phyloP scores from a whole-genome alignment of 1,140 invertebrate genomes.

The Callitettix versicolor region DNA sequence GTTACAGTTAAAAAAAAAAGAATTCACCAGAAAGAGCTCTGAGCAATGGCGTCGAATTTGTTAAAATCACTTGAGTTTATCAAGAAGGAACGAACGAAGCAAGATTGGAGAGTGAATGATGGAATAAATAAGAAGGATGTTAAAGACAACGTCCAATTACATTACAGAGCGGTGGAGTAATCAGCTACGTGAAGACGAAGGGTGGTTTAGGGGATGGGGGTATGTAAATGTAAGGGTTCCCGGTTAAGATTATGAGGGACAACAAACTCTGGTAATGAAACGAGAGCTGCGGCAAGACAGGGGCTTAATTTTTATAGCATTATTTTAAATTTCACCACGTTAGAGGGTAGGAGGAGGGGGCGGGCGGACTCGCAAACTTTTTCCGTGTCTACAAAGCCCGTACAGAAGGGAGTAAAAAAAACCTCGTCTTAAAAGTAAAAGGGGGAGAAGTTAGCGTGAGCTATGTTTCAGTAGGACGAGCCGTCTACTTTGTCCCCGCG shows the following conservation, averaged over 20 bases:
- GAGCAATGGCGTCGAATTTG: too few relatives aligned
- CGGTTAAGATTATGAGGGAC: not conserved
- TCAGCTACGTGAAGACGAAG: too few relatives aligned
- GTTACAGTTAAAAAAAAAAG: too few relatives aligned
- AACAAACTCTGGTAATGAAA: constrained; percentile 7
- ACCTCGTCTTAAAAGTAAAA: constrained; percentile 1
- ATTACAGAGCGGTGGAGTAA: too few relatives aligned
- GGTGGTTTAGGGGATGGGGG: too few relatives aligned
- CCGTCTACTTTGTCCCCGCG: constrained; percentile 11
- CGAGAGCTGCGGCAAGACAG: not conserved
- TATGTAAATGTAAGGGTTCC: too few relatives aligned
- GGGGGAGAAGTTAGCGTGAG: constrained; percentile 9
- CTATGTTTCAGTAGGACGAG: not conserved
- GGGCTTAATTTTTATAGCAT: constrained; percentile 19
- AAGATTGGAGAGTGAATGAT: too few relatives aligned
- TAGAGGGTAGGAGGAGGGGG: not conserved
- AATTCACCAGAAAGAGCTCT: too few relatives aligned
- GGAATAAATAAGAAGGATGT: too few relatives aligned
- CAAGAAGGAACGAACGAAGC: too few relatives aligned
- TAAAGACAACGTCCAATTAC: too few relatives aligned
- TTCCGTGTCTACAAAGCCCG: constrained; percentile 13
- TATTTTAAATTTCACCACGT: constrained; percentile 19
- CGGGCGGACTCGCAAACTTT: constrained; percentile 9
- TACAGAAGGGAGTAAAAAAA: constrained; percentile 13
- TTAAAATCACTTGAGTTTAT: too few relatives aligned